Evolutionary conservation across 2,797 vertebrate species (phyloP), one percentile per base, ranked within the genome.

Genomic region (Coendou prehensilis): DNA sequence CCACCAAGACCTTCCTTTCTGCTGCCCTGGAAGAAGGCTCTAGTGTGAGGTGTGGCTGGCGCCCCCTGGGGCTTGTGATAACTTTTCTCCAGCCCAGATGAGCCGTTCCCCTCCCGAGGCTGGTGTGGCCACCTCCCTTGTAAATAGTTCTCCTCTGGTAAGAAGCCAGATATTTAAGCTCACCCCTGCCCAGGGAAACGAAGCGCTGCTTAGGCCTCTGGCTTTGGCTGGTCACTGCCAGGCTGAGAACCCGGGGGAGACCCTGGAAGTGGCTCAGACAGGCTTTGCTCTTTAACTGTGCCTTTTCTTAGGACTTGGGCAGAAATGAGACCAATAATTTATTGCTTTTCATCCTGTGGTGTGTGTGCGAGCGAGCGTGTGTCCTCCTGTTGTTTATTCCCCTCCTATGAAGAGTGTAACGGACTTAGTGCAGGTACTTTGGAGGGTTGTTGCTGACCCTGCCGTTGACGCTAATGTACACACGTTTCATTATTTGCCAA

Each of bases 401-500:
- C 81, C 18, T 87, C 91, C 92, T 33, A 28, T 93, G 95, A 94
- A 91, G 95, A 96, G 86, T 93, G 92, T 94, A 63, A 79, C 4
- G 17, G 93, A 93, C 78, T 95, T 63, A 4, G 73, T 87, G 94
- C 96, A 97, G 98, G 97, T 97, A 98, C 94, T 97, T 94, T n/a
- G 56, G 93, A 95, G 91, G 87, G 95, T 94, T 94, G 86, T 73
- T 13, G 76, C 82, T 89, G 78, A 57, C 78, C 89, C 96, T 64
- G 59, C 96, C 95, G 91, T 83, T 87, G 94, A 96, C 9, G 47
- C 93, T 96, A 50, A 97, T 97, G 96, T 97, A 97, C 52, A 98
- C 97, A 98, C 94, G 95, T 97, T 96, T 98, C 97, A 97, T 95
- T 97, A 90, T 97, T 95, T 98, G 96, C 89, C 95, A 63, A 96